Percentiles rank a stretch among this genome's conserved stretches.
phyloP scores from a whole-genome alignment of 1,140 invertebrate species.

The Gonioctena quinquepunctata region DNA sequence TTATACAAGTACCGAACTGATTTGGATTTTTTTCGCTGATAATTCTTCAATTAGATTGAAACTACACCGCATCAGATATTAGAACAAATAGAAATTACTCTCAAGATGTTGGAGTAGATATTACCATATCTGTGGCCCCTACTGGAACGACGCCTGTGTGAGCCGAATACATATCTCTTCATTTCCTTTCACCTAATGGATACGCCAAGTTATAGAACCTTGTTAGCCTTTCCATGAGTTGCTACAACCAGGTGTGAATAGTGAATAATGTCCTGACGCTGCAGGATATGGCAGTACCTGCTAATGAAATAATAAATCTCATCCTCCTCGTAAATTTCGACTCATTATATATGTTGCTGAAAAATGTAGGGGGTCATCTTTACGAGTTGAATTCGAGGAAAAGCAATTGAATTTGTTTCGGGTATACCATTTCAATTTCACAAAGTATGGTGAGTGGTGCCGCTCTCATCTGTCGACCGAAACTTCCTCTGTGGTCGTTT shows the following conservation, averaged over 20 bases:
- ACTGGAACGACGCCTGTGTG: background rate
- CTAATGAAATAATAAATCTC: slow-evolving; percentile 6
- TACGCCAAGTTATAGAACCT: background rate
- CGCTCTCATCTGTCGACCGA: too few relatives aligned
- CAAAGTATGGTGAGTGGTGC: too few relatives aligned
- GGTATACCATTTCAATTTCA: background rate
- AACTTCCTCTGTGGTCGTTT: background rate
- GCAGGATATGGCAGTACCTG: slow-evolving; percentile 6
- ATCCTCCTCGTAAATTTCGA: background rate
- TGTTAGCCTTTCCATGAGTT: slow-evolving; percentile 1
- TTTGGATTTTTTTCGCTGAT: too few relatives aligned
- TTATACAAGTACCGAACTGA: too few relatives aligned
- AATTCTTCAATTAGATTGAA: background rate
- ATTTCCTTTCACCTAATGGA: background rate
- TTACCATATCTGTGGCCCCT: background rate
- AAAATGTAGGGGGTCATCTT: background rate
- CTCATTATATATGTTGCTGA: background rate
- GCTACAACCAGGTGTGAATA: slow-evolving; percentile 8
- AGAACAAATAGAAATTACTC: background rate
- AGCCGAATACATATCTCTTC: background rate
- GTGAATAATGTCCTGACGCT: slow-evolving; percentile 12
- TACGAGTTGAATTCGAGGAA: background rate
- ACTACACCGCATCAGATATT: background rate
- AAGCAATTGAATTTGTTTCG: background rate
- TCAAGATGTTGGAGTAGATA: background rate